Percentiles rank a stretch among this genome's conserved stretches.
Conservation (phyloP, 2,797 vertebrate species). For the Amphiprion clarkii region DNA sequence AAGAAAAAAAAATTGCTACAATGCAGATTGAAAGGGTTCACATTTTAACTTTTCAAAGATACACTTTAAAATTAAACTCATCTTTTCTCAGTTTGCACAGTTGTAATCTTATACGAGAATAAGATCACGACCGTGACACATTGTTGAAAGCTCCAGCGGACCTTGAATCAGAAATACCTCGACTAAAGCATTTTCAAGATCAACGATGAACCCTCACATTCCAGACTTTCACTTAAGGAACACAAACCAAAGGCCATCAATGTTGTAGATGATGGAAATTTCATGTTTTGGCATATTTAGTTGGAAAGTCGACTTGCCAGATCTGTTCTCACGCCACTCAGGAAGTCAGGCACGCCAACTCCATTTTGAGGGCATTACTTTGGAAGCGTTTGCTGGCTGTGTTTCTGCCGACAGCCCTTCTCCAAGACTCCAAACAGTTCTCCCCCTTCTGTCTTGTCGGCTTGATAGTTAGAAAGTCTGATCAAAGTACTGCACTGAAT, state of each 20-base stretch:
- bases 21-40: not conserved
- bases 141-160: not conserved
- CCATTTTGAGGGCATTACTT: constrained; percentile 20
- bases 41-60: not conserved
- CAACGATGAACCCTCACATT: not conserved
- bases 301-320: not conserved
- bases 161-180: not conserved
- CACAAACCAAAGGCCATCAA: not conserved
- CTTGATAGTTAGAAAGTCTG: constrained; percentile 47
- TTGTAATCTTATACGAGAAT: not conserved
- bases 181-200: not conserved
- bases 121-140: not conserved
- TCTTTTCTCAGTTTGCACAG: not conserved
- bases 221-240: not conserved
- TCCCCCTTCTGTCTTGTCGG: constrained; percentile 49
- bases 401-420: constrained; percentile 10
- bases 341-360: not conserved
- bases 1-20: not conserved
- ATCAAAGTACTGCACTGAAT: constrained; percentile 61
- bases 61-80: not conserved
- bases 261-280: constrained; percentile 12
- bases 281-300: not conserved
- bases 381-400: constrained; percentile 24
- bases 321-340: constrained; percentile 22
- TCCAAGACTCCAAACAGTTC: constrained; percentile 37